phyloP scores from a whole-genome alignment of 2,888 invertebrate genomes.

The Cinara cedri region DNA sequence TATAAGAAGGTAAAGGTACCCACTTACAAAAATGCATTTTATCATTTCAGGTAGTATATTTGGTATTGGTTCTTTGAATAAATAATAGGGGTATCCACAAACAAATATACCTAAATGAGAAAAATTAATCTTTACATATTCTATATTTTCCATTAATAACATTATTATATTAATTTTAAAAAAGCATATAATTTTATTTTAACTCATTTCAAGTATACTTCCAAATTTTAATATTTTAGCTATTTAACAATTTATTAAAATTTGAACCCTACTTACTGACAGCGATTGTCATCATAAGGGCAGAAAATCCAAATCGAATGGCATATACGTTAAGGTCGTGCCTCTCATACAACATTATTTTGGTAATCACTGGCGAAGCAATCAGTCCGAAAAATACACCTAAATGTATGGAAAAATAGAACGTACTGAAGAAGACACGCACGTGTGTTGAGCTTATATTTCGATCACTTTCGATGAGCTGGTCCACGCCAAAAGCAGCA shows the following conservation, averaged over 20 bases:
- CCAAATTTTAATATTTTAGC: neutral
- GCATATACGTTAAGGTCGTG: conserved; percentile 73
- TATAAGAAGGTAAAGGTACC: neutral
- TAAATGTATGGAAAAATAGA: conserved; percentile 81
- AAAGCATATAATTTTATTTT: neutral
- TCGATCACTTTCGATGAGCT: conserved; percentile 13
- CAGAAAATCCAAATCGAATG: conserved; percentile 79
- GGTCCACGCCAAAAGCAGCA: conserved; percentile 85
- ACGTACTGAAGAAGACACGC: conserved; percentile 78
- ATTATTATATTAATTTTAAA: neutral
- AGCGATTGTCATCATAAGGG: conserved; percentile 73
- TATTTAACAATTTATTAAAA: neutral
- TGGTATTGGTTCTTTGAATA: conserved; percentile 72
- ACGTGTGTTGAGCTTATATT: conserved; percentile 1
- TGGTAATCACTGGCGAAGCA: conserved; percentile 75
- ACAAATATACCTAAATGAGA: conserved; percentile 68
- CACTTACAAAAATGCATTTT: conserved; percentile 73
- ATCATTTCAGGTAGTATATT: conserved; percentile 75
- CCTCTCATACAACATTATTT: conserved; percentile 71
- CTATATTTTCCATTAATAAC: neutral
- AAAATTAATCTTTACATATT: neutral
- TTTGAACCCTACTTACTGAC: conserved; percentile 65
- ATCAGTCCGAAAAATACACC: conserved; percentile 73
- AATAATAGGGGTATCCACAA: conserved; percentile 74
- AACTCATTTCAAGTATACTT: neutral